Evolutionary conservation across 2,113 vertebrate genomes (phyloP).

Genomic region (Nesospiza acunhae): DNA sequence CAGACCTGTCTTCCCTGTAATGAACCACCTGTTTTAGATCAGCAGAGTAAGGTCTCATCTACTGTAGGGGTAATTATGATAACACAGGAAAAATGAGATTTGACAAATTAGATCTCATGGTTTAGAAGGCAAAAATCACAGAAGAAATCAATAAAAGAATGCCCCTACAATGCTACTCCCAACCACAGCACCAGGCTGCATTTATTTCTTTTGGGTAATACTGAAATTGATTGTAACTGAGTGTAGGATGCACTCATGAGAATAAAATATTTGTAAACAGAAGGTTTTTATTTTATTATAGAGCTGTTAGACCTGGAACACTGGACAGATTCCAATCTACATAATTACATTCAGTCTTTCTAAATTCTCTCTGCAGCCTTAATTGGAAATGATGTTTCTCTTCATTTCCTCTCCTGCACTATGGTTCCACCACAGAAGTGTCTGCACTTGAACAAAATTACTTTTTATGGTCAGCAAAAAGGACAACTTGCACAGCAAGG

Average conservation of each 20-base stretch:
- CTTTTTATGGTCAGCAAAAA: not conserved
- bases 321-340: conserved; percentile 13
- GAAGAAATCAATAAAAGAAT: not conserved
- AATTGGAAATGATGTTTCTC: conserved; percentile 9
- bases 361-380: conserved; percentile 10
- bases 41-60: not conserved
- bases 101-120: not conserved
- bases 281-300: conserved; percentile 53
- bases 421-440: not conserved
- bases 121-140: not conserved
- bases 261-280: conserved; percentile 43
- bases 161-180: not conserved
- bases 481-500: not conserved
- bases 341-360: conserved; percentile 24
- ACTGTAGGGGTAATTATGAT: not conserved
- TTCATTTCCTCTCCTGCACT: conserved; percentile 20
- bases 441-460: not conserved
- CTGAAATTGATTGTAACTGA: not conserved
- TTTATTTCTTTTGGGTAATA: not conserved
- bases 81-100: not conserved
- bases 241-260: not conserved
- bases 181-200: not conserved
- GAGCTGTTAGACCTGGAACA: conserved; percentile 32
- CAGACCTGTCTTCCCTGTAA: not conserved
- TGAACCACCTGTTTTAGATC: not conserved